Percentiles rank a stretch among this genome's conserved stretches.
Conservation (phyloP, 1,140 invertebrate genomes). For the Propsilocerus akamusi region DNA sequence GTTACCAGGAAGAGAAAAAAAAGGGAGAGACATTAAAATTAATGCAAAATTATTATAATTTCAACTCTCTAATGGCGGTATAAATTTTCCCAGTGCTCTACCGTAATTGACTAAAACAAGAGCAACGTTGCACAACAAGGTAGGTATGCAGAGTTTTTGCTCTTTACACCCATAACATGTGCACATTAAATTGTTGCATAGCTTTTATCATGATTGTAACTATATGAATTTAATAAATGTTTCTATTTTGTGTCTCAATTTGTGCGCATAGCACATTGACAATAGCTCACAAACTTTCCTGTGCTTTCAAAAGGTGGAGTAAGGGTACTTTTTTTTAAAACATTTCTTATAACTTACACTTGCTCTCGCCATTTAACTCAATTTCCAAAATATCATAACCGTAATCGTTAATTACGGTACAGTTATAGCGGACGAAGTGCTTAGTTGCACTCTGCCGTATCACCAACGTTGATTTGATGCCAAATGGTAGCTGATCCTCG, state of each 20-base stretch:
- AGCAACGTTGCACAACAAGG: too few relatives aligned
- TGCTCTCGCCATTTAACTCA: constrained; percentile 69
- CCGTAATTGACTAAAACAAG: too few relatives aligned
- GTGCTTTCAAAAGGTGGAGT: too few relatives aligned
- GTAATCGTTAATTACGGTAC: constrained; percentile 79
- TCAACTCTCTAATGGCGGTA: neutral
- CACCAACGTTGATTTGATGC: constrained; percentile 60
- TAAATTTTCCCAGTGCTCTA: too few relatives aligned
- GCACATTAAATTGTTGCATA: too few relatives aligned
- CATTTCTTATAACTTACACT: constrained; percentile 24
- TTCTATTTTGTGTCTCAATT: too few relatives aligned
- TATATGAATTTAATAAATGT: neutral
- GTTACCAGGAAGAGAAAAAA: neutral
- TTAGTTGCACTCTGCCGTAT: constrained; percentile 62
- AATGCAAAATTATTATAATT: neutral
- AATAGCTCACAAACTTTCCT: too few relatives aligned
- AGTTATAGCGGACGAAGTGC: constrained; percentile 89
- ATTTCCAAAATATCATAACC: constrained; percentile 75
- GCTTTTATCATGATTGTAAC: neutral
- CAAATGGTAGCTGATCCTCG: constrained; percentile 38
- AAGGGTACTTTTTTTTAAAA: neutral
- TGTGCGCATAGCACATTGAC: too few relatives aligned
- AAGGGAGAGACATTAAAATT: neutral
- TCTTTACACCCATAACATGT: too few relatives aligned
- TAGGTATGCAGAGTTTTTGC: too few relatives aligned